Percentiles rank a stretch among this genome's conserved stretches.
phyloP scores from a whole-genome alignment of 1,140 invertebrate species.

The Melanaphis sacchari region DNA sequence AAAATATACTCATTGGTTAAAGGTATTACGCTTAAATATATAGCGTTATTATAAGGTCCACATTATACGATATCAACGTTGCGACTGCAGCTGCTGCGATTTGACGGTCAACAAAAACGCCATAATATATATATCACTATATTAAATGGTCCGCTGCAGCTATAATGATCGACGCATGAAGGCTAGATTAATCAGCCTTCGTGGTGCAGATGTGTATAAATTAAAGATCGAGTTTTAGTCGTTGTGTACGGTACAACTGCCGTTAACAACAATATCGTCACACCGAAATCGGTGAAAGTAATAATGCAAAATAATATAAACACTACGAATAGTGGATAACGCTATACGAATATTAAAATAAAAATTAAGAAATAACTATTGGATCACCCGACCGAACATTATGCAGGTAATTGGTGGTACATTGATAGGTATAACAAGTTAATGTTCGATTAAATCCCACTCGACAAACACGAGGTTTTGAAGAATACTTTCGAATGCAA shows the following conservation, averaged over 20 bases:
- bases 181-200: conserved; percentile 3
- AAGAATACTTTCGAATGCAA: background rate
- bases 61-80: background rate
- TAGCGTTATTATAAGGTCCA: background rate
- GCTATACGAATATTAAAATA: background rate
- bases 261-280: no score
- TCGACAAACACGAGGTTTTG: background rate
- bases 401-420: background rate
- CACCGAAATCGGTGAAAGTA: background rate
- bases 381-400: background rate
- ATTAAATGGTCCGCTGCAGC: background rate
- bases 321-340: background rate
- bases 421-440: background rate
- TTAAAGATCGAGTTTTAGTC: background rate
- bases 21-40: background rate
- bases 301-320: background rate
- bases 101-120: background rate
- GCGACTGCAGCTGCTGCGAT: background rate
- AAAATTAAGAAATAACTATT: background rate
- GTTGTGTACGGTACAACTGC: no score
- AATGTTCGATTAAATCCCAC: background rate
- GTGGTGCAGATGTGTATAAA: background rate
- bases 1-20: background rate
- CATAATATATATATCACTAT: background rate
- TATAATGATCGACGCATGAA: background rate